phyloP scores from a whole-genome alignment of 2,888 invertebrate genomes.

The Cheilosia variabilis region DNA sequence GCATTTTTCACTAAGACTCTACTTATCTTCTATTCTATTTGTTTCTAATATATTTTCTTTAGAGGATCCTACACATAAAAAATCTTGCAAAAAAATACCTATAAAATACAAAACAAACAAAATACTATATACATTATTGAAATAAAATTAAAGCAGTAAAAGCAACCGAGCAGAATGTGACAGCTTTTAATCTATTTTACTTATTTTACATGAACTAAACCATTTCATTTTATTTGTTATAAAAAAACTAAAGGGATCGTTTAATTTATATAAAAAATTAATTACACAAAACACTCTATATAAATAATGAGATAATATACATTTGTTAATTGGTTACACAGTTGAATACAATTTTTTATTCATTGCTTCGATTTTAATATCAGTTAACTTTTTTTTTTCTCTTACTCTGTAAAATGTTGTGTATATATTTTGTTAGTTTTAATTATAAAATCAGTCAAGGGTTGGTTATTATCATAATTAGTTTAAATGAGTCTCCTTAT shows the following conservation, averaged over 20 bases:
- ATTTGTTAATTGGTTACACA: conserved; percentile 35
- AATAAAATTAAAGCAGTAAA: conserved; percentile 28
- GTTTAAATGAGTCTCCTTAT: conserved; percentile 41
- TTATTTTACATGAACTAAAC: conserved; percentile 16
- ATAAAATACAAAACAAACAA: conserved; percentile 41
- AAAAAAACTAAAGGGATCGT: neutral
- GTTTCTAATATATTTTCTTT: conserved; percentile 42
- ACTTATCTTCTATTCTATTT: conserved; percentile 7
- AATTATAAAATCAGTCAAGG: conserved; percentile 65
- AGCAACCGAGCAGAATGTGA: conserved; percentile 27
- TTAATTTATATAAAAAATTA: neutral
- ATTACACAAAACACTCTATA: neutral
- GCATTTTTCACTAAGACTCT: conserved; percentile 14
- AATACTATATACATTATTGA: conserved; percentile 32
- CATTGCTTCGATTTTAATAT: conserved; percentile 15
- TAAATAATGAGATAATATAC: conserved; percentile 51
- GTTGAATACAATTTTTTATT: conserved; percentile 31
- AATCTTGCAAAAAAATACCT: conserved; percentile 3
- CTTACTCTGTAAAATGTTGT: conserved; percentile 18
- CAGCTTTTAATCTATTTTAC: conserved; percentile 16
- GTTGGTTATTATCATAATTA: conserved; percentile 51
- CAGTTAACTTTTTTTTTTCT: conserved; percentile 29
- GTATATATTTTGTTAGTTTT: conserved; percentile 31
- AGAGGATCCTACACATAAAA: conserved; percentile 36
- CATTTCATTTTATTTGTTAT: neutral